Evolutionary conservation across 1,140 invertebrate genomes (phyloP).

Genomic region (Leguminivora glycinivorella): DNA sequence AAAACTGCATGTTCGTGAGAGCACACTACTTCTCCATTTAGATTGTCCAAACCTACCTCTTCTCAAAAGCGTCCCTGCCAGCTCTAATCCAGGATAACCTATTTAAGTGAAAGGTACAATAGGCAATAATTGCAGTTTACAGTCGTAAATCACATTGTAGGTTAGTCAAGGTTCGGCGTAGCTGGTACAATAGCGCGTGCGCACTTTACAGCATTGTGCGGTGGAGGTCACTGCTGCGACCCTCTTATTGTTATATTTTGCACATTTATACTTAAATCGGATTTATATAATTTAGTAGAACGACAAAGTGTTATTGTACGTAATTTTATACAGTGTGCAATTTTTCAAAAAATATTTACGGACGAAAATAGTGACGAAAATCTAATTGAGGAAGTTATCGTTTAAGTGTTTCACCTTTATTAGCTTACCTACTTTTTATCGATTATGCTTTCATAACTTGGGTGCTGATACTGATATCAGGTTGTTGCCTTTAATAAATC

Average conservation of each 20-base stretch:
- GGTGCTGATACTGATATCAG: neutral
- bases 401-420: too few relatives aligned
- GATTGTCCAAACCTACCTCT: too few relatives aligned
- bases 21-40: too few relatives aligned
- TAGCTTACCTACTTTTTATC: neutral
- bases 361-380: too few relatives aligned
- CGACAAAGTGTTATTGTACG: neutral
- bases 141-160: slow-evolving; percentile 13
- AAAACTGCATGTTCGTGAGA: too few relatives aligned
- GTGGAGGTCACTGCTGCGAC: slow-evolving; percentile 14
- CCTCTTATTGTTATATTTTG: slow-evolving; percentile 16
- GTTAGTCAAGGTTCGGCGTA: slow-evolving; percentile 5
- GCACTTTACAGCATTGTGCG: neutral
- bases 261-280: neutral
- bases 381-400: too few relatives aligned
- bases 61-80: neutral
- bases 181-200: slow-evolving; percentile 10
- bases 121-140: slow-evolving; percentile 4
- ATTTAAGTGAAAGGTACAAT: slow-evolving; percentile 8
- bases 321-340: neutral
- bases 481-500: slow-evolving; percentile 10
- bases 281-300: neutral
- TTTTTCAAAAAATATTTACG: too few relatives aligned
- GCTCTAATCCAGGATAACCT: neutral
- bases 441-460: neutral